Conservation (phyloP, 2,888 invertebrate genomes). For the Ochropleura plecta region DNA sequence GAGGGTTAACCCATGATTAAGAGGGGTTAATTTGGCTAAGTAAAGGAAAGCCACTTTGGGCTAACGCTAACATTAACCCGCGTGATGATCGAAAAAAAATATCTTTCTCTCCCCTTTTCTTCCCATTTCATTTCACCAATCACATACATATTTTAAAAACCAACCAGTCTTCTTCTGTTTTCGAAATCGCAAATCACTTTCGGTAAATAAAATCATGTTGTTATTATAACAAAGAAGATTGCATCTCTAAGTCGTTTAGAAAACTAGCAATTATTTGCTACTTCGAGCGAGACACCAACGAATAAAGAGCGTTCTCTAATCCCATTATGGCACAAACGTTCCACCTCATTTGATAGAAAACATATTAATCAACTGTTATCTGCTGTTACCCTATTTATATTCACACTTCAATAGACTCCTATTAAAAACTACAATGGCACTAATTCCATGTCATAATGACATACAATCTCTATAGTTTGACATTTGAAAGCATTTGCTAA, state of each 20-base stretch:
- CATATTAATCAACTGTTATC: constrained; percentile 22
- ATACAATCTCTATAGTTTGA: constrained; percentile 48
- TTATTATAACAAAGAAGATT: neutral
- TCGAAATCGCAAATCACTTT: neutral
- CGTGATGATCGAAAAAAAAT: no score
- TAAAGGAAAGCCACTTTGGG: neutral
- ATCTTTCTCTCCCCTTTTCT: no score
- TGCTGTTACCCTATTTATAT: constrained; percentile 26
- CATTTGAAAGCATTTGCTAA: constrained; percentile 57
- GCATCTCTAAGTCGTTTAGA: constrained; percentile 22
- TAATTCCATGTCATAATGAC: constrained; percentile 25
- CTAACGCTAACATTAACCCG: no score
- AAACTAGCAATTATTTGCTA: constrained; percentile 41
- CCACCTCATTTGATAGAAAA: constrained; percentile 53
- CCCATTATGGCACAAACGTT: constrained; percentile 21
- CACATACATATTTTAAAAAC: neutral
- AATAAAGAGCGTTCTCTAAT: constrained; percentile 24
- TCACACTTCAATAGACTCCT: constrained; percentile 31
- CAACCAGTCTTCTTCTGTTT: neutral
- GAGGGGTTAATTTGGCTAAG: neutral
- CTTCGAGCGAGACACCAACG: constrained; percentile 21
- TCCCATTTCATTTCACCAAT: no score
- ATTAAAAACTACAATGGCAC: constrained; percentile 47
- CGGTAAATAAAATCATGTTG: constrained; percentile 19
- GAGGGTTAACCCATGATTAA: neutral